Base-by-base conservation (phyloP, 2,888 invertebrate species). In the Melipona beecheii region DNA sequence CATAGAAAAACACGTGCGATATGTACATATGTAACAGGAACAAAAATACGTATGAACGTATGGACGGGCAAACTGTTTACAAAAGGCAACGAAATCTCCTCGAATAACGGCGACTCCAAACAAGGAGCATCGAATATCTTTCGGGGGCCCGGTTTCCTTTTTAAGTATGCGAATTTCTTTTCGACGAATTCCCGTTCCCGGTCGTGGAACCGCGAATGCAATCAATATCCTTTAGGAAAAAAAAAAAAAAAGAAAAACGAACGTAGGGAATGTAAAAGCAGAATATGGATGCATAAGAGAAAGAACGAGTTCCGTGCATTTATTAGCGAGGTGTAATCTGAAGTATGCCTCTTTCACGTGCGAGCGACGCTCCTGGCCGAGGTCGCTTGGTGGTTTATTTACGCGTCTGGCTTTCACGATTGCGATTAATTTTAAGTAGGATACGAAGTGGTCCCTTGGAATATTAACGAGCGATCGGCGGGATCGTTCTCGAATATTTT, bases 401-500 rank as follows among this genome's bases (percentile, higher is more conserved):
- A 49, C 56, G 19, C 31, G 36, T 56, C n/a, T 49, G 36, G 19
- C n/a, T 50, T 24, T 17, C n/a, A 13, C 11, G 11, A 17, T 50
- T 9, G 43, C 27, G 43, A 71, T 72, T 56, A 24, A 52, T 71
- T 77, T 77, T 64, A 71, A 64, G n/a, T 6, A 19, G 27, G 3
- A 27, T 1, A 2, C 15, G 21, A 21, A 17, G 11, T 2, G 52
- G 4, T 17, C 27, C 54, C 27, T 52, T 49, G n/a, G 31, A 36
- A 66, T 73, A n/a, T 73, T 65, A 78, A 78, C 50, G 66, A 31
- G 31, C 15, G 24, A 73, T 73, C 56, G 72, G 6, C n/a, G 0
- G 27, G 27, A 15, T 24, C 43, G 27, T 19, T 6, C 43, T 60
- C 43, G 43, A 60, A 60, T 73, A 62, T 73, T 50, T 52, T 50